phyloP scores from a whole-genome alignment of 1,140 invertebrate genomes.

The Drosophila ogumai region DNA sequence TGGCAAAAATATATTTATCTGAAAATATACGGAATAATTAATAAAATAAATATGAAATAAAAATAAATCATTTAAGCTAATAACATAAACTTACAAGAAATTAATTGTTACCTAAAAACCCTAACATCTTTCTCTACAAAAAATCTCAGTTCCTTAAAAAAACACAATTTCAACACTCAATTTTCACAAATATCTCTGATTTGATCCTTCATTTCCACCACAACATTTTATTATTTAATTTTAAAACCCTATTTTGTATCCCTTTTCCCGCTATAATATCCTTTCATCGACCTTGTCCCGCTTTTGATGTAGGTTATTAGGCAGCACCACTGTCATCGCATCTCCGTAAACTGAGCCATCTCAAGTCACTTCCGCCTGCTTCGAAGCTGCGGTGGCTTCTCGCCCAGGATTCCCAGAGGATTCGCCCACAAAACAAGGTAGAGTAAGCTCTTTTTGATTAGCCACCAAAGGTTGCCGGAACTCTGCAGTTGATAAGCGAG shows the following conservation, averaged over 20 bases:
- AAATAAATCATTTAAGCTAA: not conserved
- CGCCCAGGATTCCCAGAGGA: conserved; percentile 50
- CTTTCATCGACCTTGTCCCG: conserved; percentile 10
- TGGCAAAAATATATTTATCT: not conserved
- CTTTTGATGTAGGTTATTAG: conserved; percentile 12
- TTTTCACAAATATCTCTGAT: not conserved
- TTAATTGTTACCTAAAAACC: not conserved
- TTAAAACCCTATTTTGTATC: too few relatives aligned
- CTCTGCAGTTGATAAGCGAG: conserved; percentile 36
- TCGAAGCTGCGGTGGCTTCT: not conserved
- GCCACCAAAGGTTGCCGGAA: conserved; percentile 45
- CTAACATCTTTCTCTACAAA: not conserved
- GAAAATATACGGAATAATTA: not conserved
- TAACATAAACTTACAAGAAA: not conserved
- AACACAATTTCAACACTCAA: too few relatives aligned
- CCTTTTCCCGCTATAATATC: not conserved
- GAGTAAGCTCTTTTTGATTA: conserved; percentile 70
- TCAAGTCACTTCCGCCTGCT: conserved; percentile 29
- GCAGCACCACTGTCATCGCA: conserved; percentile 6
- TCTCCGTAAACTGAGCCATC: conserved; percentile 60
- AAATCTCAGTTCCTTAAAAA: not conserved
- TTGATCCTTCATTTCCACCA: not conserved
- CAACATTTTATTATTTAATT: not conserved
- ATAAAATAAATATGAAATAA: not conserved
- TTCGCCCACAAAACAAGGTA: conserved; percentile 57